Percentiles rank a stretch among this genome's conserved stretches.
Evolutionary conservation across 2,797 vertebrate species (phyloP).

Genomic region (Coregonus ussuriensis): DNA sequence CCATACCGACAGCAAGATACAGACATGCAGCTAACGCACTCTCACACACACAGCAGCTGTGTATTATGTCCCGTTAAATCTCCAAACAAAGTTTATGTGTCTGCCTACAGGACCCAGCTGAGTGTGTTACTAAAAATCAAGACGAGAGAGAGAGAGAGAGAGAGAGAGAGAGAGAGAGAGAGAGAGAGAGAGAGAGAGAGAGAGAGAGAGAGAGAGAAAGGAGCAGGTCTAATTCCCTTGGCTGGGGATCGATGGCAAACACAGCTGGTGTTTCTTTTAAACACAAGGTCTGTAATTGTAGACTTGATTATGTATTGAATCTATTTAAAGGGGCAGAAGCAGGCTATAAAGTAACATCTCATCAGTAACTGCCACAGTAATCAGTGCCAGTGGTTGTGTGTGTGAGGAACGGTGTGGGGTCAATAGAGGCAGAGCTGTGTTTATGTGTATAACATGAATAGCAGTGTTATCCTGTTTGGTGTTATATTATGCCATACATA

Average conservation of each 20-base stretch:
- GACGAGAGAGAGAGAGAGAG: no score
- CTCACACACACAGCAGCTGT: slow-evolving; percentile 1
- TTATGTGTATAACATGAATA: slow-evolving; percentile 35
- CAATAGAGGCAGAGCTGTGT: slow-evolving; percentile 39
- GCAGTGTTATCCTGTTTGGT: slow-evolving; percentile 37
- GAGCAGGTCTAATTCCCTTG: not conserved
- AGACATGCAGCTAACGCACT: not conserved
- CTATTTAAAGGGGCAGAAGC: slow-evolving; percentile 32
- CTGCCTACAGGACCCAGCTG: not conserved
- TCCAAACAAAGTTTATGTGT: not conserved
- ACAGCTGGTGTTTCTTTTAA: slow-evolving; percentile 40
- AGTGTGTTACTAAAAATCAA: not conserved
- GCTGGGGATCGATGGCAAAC: slow-evolving; percentile 51
- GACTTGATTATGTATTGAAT: slow-evolving; percentile 27
- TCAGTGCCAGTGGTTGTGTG: slow-evolving; percentile 54
- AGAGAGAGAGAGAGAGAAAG: not conserved
- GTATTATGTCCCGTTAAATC: not conserved
- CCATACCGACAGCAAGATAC: not conserved
- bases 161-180: no score
- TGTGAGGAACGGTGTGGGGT: slow-evolving; percentile 49
- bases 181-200: not conserved
- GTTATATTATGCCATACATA: slow-evolving; percentile 28
- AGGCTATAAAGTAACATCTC: slow-evolving; percentile 27
- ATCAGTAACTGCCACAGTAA: slow-evolving; percentile 55
- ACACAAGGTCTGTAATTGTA: slow-evolving; percentile 13